These are phyloP conservation scores for Melanostoma mellinum DNA, from an alignment of 2,888 invertebrate genomes.

Conservation along the genomic window DNA sequence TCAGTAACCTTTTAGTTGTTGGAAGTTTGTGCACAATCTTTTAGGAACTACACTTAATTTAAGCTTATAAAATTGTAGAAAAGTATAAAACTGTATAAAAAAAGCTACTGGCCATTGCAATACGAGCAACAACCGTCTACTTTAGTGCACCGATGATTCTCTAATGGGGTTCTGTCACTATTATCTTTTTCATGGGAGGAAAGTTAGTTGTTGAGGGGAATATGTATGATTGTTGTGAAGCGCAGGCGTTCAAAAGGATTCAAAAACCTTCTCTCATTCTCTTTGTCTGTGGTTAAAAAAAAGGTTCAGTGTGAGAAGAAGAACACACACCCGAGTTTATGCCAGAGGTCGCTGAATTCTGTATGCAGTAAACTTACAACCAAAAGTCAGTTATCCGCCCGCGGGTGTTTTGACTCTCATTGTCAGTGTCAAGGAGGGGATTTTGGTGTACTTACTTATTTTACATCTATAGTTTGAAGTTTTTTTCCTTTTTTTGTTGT, in stretches of 20 bases:
- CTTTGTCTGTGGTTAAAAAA: constrained; percentile 11
- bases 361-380: constrained; percentile 52
- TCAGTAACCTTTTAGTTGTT: constrained; percentile 7
- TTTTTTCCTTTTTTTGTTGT: constrained; percentile 25
- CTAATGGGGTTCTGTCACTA: constrained; percentile 59
- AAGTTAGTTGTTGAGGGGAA: constrained; percentile 40
- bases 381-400: constrained; percentile 64
- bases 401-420: constrained; percentile 68
- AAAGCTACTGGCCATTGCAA: constrained; percentile 52
- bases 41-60: constrained; percentile 68
- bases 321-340: constrained; percentile 37
- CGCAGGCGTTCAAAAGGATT: constrained; percentile 54
- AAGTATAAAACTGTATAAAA: constrained; percentile 70
- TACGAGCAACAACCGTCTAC: constrained; percentile 69
- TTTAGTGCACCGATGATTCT: constrained; percentile 57
- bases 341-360: constrained; percentile 66
- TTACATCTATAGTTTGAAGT: constrained; percentile 29
- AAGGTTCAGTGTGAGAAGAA: neutral
- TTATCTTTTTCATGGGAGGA: constrained; percentile 28
- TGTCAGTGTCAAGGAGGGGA: constrained; percentile 70
- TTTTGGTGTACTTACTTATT: constrained; percentile 36
- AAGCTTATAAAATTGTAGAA: constrained; percentile 60
- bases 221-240: constrained; percentile 13
- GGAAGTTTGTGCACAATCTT: neutral
- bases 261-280: constrained; percentile 1